Evolutionary conservation across 2,113 vertebrate species (phyloP).

Genomic region (Bostrychus sinensis): DNA sequence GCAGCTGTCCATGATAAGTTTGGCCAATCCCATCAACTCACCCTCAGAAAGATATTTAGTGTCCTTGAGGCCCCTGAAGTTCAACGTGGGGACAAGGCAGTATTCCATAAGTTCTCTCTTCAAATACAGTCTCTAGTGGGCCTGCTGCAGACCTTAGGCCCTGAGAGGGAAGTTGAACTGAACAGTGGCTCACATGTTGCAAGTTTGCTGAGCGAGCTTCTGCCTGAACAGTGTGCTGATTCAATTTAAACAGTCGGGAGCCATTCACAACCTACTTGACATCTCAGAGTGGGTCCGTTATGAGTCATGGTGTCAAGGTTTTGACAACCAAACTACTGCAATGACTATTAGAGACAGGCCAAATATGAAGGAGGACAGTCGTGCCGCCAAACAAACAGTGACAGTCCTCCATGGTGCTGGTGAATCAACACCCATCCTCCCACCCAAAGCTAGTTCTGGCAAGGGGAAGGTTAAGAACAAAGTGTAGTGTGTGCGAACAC

Average conservation of each 20-base stretch:
- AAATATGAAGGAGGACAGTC: not conserved
- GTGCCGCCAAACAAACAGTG: not conserved
- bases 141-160: conserved; percentile 15
- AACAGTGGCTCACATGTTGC: conserved; percentile 23
- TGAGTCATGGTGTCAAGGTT: conserved; percentile 14
- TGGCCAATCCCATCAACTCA: conserved; percentile 17
- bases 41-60: not conserved
- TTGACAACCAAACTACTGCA: not conserved
- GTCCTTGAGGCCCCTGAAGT: not conserved
- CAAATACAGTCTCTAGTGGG: conserved; percentile 17
- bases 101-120: conserved; percentile 20
- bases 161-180: conserved; percentile 1
- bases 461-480: conserved; percentile 3
- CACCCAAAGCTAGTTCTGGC: not conserved
- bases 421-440: not conserved
- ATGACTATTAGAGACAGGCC: not conserved
- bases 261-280: conserved; percentile 1
- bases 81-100: not conserved
- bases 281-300: conserved; percentile 13
- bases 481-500: not conserved
- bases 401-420: conserved; percentile 6
- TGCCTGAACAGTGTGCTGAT: conserved; percentile 1
- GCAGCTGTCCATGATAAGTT: conserved; percentile 15
- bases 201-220: conserved; percentile 7
- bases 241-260: not conserved